Percentiles rank a stretch among this genome's conserved stretches.
phyloP scores from a whole-genome alignment of 2,113 vertebrate species.

The Lanius collurio region DNA sequence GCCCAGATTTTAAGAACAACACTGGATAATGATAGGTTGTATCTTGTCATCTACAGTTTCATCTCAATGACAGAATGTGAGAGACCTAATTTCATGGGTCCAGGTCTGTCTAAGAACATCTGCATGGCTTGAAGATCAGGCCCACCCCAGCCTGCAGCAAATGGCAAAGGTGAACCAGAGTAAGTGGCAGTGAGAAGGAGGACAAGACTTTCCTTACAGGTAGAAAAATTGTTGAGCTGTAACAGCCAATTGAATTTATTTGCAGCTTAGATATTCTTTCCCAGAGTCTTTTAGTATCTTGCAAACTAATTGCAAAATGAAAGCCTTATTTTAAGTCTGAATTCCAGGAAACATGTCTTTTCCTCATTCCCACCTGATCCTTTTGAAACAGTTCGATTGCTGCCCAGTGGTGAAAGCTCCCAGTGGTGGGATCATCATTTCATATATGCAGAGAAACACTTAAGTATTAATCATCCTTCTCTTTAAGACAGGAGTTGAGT shows the following conservation, averaged over 20 bases:
- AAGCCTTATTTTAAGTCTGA: not conserved
- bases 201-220: not conserved
- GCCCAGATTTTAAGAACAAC: not conserved
- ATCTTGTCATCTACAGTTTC: not conserved
- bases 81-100: not conserved
- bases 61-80: not conserved
- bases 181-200: not conserved
- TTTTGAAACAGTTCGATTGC: not conserved
- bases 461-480: constrained; percentile 51
- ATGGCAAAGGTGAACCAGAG: not conserved
- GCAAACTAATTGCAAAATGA: not conserved
- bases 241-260: not conserved
- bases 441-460: constrained; percentile 13
- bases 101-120: not conserved
- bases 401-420: constrained; percentile 13
- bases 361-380: not conserved
- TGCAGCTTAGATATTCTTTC: not conserved
- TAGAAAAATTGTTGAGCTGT: not conserved
- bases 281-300: not conserved
- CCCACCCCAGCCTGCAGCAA: not conserved
- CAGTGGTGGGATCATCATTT: constrained; percentile 6
- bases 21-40: not conserved
- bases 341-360: not conserved
- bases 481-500: not conserved
- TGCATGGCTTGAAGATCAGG: not conserved